Percentiles rank a stretch among this genome's conserved stretches.
Conservation (phyloP, 1,140 invertebrate genomes). For the Papilio polytes region DNA sequence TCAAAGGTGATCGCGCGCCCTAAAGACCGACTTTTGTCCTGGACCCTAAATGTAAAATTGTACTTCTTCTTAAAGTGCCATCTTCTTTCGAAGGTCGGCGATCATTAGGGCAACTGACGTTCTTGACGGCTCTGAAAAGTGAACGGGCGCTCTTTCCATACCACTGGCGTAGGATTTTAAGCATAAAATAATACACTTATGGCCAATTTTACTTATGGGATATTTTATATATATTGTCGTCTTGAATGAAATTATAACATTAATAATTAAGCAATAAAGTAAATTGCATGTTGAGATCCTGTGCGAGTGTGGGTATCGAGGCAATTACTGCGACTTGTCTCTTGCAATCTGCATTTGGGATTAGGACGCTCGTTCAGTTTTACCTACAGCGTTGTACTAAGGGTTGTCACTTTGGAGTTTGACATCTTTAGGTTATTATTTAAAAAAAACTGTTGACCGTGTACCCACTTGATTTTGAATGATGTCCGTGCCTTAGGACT, state of each 20-base stretch:
- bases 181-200: too few species aligned
- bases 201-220: neutral
- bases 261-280: conserved; percentile 6
- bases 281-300: neutral
- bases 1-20: too few species aligned
- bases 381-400: neutral
- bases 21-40: too few species aligned
- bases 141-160: too few species aligned
- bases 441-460: neutral
- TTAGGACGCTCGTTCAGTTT: conserved; percentile 28
- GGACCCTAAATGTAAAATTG: too few species aligned
- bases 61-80: too few species aligned
- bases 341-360: conserved; percentile 13
- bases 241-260: neutral
- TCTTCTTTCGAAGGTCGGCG: too few species aligned
- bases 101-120: too few species aligned
- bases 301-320: conserved; percentile 8
- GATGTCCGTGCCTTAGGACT: too few species aligned
- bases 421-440: neutral
- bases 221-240: neutral
- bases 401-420: neutral
- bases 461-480: too few species aligned
- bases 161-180: too few species aligned
- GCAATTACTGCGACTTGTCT: conserved; percentile 24
- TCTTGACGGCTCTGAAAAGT: too few species aligned